Evolutionary conservation across 1,140 invertebrate species (phyloP).

Genomic region (Melitaea cinxia): DNA sequence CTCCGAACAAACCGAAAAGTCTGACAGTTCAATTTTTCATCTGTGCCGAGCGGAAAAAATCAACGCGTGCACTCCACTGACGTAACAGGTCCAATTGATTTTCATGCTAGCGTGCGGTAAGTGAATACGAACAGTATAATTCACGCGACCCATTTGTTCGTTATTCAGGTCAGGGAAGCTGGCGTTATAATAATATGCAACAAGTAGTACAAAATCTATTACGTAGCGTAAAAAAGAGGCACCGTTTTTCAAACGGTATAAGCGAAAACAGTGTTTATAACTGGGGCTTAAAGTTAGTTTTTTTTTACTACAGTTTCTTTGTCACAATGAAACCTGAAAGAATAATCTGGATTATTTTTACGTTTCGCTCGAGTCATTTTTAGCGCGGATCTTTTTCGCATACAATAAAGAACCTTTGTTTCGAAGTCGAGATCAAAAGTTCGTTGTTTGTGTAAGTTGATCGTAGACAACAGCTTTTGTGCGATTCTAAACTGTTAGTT

Average conservation of each 20-base stretch:
- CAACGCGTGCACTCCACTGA: background rate
- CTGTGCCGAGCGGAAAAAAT: background rate
- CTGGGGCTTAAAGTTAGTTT: background rate
- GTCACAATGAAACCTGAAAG: conserved; percentile 16
- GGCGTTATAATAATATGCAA: conserved; percentile 25
- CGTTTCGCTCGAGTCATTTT: conserved; percentile 12
- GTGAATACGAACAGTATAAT: conserved; percentile 8
- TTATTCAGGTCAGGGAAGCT: conserved; percentile 21
- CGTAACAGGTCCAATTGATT: conserved; percentile 22
- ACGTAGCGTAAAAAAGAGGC: conserved; percentile 12
- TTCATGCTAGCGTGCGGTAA: conserved; percentile 18
- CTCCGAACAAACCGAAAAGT: too few species aligned
- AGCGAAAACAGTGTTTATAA: background rate
- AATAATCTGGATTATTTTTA: conserved; percentile 24
- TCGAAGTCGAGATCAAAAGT: conserved; percentile 23
- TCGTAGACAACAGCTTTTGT: conserved; percentile 23
- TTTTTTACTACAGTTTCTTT: background rate
- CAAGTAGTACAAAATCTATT: conserved; percentile 26
- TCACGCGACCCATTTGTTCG: conserved; percentile 21
- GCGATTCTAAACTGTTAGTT: background rate
- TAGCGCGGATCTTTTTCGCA: conserved; percentile 9
- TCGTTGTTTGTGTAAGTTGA: conserved; percentile 9
- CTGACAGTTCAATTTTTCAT: conserved; percentile 8
- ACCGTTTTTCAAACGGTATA: background rate
- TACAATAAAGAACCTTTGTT: conserved; percentile 23